A percentile compares a stretch with the other conserved stretches of the same genome.
These are phyloP conservation scores for Meleagris gallopavo DNA, from an alignment of 2,113 vertebrate species.

Conservation along the genomic window DNA sequence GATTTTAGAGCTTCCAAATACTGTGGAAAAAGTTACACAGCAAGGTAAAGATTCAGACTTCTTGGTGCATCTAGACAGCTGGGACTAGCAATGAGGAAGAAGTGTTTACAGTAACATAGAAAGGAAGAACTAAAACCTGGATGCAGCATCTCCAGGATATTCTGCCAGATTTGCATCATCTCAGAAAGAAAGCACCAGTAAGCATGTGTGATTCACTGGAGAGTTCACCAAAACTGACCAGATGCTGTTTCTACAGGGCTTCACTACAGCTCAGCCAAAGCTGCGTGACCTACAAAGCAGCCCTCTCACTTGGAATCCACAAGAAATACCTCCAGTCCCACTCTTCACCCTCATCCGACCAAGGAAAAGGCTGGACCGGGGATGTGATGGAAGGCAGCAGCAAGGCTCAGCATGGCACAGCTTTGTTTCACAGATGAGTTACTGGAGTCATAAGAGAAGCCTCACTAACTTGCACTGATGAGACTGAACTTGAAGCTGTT, in stretches of 20 bases:
- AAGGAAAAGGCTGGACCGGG: not conserved
- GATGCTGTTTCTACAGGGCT: not conserved
- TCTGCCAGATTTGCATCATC: not conserved
- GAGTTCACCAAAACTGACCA: not conserved
- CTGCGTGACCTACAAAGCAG: not conserved
- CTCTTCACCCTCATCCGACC: rapidly evolving
- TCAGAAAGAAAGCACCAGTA: not conserved
- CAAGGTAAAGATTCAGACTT: not conserved
- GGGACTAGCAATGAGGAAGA: not conserved
- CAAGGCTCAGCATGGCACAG: not conserved
- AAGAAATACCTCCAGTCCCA: not conserved
- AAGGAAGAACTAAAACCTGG: not conserved
- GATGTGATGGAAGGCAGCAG: not conserved
- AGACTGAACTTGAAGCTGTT: not conserved
- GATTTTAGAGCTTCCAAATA: not conserved
- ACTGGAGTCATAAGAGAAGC: not conserved
- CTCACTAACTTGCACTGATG: not conserved
- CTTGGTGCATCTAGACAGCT: not conserved
- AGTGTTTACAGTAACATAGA: not conserved
- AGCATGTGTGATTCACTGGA: not conserved
- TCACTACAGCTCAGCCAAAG: not conserved
- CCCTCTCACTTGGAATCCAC: rapidly evolving
- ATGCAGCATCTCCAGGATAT: not conserved
- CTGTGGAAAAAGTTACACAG: not conserved
- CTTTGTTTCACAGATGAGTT: not conserved